A percentile compares a stretch with the other conserved stretches of the same genome.
phyloP scores from a whole-genome alignment of 2,797 vertebrate species.

The Parauchenoglanis punctatus region DNA sequence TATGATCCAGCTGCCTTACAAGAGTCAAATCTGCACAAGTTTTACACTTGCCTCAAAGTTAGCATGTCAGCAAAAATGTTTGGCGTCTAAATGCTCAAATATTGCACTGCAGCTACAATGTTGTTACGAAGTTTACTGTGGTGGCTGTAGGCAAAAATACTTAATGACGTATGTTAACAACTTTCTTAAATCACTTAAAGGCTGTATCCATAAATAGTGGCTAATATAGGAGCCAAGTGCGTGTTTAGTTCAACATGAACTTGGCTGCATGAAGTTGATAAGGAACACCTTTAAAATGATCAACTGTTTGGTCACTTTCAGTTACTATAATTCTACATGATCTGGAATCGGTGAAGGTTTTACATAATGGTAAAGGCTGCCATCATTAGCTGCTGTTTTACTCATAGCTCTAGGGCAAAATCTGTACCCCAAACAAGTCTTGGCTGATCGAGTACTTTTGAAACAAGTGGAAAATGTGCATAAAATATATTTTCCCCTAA shows the following conservation, averaged over 20 bases:
- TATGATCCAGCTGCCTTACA: conserved; percentile 59
- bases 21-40: background rate
- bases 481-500: background rate
- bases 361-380: background rate
- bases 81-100: background rate
- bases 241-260: background rate
- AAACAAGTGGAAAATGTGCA: conserved; percentile 19
- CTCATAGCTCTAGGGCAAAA: background rate
- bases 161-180: background rate
- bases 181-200: too few relatives aligned
- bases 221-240: too few relatives aligned
- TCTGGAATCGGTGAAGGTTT: background rate
- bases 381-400: background rate
- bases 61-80: background rate
- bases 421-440: background rate
- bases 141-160: background rate
- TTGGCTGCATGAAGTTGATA: background rate
- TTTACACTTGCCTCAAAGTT: conserved; percentile 15
- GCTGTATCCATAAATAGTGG: background rate
- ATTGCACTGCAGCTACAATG: background rate
- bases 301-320: background rate
- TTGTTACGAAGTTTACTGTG: too few relatives aligned
- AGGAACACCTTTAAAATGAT: background rate
- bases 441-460: background rate
- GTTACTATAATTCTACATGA: background rate